Base-by-base conservation (phyloP, 2,797 vertebrate species). In the Rhinichthys osculus region DNA sequence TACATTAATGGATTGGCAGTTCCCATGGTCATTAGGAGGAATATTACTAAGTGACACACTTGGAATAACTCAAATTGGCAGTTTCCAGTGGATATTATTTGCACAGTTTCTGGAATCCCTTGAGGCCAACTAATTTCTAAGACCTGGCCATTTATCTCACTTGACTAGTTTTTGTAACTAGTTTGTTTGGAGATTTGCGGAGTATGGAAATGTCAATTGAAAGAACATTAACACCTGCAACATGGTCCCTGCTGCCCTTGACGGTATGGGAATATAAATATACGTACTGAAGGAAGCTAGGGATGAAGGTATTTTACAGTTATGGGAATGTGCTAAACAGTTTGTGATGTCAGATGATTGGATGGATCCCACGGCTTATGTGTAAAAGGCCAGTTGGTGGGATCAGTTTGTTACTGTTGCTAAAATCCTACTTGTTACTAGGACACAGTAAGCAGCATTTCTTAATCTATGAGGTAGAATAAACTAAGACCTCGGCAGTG, bases 351-450 rank as follows among this genome's bases (percentile, higher is more conserved):
- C 82, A 82, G 84, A 87, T 73, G 87, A 90, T 80, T 0, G 3
- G 66, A 89, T 59, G 66, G 21, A 73, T 78, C 73, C 64, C 33
- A 80, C 59, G 76, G 30, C 74, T 70, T 85, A 69, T 90, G 90
- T 85, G 84, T 81, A 82, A 76, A 79, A 85, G 47, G 71, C 78
- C 84, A 62, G 78, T 85, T 64, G 70, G 3, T 82, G 40, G 90
- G 89, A 87, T 89, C 7, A 38, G 14, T 85, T 82, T 83, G 76
- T 70, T 74, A 84, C 85, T 40, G 3, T 87, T 86, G 71, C 76
- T 64, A 85, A 88, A 89, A 78, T 17, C 16, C 85, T 59, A 62
- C 67, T 85, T 81, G 59, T 89, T 89, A 87, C 80, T 78, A 85
- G 59, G 83, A 88, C 74, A 81, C 33, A 59, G 52, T 66, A 72